Percentiles rank a stretch among this genome's conserved stretches.
phyloP scores from a whole-genome alignment of 2,888 invertebrate genomes.

The Tetragnatha montana region DNA sequence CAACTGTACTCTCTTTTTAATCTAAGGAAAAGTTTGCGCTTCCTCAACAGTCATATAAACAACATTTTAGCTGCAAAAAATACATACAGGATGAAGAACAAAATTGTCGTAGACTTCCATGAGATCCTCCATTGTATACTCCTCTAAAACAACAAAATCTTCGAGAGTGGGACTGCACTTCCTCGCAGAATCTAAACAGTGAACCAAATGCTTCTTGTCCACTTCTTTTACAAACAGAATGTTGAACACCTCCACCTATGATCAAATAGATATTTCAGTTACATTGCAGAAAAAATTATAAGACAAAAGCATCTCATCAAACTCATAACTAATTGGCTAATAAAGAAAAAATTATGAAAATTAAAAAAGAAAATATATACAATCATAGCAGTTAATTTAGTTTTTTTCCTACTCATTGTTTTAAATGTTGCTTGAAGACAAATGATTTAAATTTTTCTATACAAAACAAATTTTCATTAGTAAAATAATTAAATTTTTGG shows the following conservation, averaged over 20 bases:
- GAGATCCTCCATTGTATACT: conserved; percentile 93
- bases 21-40: too few relatives aligned
- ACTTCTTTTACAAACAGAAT: conserved; percentile 96
- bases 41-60: too few relatives aligned
- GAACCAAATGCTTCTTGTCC: conserved; percentile 95
- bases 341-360: too few relatives aligned
- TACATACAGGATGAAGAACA: conserved; percentile 88
- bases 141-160: conserved; percentile 95
- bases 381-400: too few relatives aligned
- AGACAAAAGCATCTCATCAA: background rate
- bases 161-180: conserved; percentile 88
- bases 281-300: background rate
- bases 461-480: too few relatives aligned
- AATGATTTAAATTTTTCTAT: too few relatives aligned
- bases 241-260: conserved; percentile 96
- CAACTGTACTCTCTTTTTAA: too few relatives aligned
- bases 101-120: conserved; percentile 93
- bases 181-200: conserved; percentile 96
- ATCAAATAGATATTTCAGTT: background rate
- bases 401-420: too few relatives aligned
- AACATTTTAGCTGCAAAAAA: background rate
- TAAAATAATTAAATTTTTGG: too few relatives aligned
- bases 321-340: too few relatives aligned
- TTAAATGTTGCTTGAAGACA: too few relatives aligned
- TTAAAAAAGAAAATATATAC: too few relatives aligned